A percentile compares a stretch with the other conserved stretches of the same genome.
These are phyloP conservation scores for Lycocerus yunnanus DNA, from an alignment of 2,888 invertebrate genomes.

Conservation along the genomic window DNA sequence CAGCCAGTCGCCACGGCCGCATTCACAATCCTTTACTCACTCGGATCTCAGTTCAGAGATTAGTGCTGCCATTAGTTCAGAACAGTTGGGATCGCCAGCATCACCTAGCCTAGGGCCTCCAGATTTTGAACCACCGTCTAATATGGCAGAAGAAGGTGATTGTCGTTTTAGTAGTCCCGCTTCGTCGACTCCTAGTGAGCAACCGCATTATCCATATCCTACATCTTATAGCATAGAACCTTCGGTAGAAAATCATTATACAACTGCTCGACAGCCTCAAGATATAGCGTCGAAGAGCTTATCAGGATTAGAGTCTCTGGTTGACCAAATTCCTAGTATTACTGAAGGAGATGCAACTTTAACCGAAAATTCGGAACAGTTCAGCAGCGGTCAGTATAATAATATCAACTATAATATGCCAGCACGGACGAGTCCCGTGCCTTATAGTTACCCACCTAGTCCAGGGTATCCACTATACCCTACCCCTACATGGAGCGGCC, in stretches of 20 bases:
- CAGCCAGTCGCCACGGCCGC: conserved; percentile 52
- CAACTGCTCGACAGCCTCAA: conserved; percentile 60
- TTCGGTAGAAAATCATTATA: conserved; percentile 54
- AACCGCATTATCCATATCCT: conserved; percentile 51
- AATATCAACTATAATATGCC: conserved; percentile 57
- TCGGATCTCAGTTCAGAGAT: conserved; percentile 78
- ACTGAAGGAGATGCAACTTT: conserved; percentile 67
- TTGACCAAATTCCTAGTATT: conserved; percentile 90
- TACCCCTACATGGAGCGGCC: conserved; percentile 54
- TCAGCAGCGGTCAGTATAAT: conserved; percentile 47
- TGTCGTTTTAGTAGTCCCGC: conserved; percentile 59
- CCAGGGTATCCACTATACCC: conserved; percentile 54
- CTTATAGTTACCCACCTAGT: conserved; percentile 49
- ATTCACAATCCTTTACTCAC: conserved; percentile 65
- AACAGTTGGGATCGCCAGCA: conserved; percentile 69
- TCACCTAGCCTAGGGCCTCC: conserved; percentile 69
- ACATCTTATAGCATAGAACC: conserved; percentile 52
- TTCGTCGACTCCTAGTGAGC: conserved; percentile 52
- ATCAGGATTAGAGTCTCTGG: conserved; percentile 85
- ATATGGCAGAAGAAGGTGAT: conserved; percentile 59
- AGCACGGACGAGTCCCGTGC: conserved; percentile 53
- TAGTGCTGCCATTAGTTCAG: conserved; percentile 76
- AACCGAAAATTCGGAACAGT: conserved; percentile 47
- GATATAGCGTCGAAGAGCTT: conserved; percentile 86
- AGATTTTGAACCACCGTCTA: conserved; percentile 75